A percentile compares a stretch with the other conserved stretches of the same genome.
Conservation (phyloP, 1,140 invertebrate species). For the Chionoecetes opilio region DNA sequence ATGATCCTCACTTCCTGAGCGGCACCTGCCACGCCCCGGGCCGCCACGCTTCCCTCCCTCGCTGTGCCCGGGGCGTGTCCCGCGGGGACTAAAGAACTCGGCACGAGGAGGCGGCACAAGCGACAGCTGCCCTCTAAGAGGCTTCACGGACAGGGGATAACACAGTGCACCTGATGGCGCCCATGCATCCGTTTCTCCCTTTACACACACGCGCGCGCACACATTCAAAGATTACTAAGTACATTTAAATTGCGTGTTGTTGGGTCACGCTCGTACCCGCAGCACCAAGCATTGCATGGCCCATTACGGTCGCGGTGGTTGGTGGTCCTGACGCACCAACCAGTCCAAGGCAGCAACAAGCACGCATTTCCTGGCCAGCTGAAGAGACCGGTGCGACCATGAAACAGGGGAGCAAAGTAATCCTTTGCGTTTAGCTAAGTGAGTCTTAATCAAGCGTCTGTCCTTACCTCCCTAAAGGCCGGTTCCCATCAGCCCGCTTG, state of each 20-base stretch:
- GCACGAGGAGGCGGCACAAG: neutral
- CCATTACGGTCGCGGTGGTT: too few species aligned
- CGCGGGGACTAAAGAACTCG: neutral
- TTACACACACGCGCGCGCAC: neutral
- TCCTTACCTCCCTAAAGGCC: too few species aligned
- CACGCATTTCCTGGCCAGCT: constrained; percentile 14
- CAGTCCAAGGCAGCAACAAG: neutral
- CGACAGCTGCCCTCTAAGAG: neutral
- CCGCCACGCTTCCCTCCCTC: constrained; percentile 52
- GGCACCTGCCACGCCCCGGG: constrained; percentile 65
- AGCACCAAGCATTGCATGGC: too few species aligned
- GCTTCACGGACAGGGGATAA: neutral
- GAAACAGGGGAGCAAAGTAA: neutral
- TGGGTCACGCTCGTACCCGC: too few species aligned
- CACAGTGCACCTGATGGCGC: neutral
- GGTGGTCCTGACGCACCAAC: neutral
- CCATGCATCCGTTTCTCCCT: neutral
- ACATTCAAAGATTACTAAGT: neutral
- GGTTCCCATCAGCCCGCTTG: too few species aligned
- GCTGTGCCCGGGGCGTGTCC: constrained; percentile 15
- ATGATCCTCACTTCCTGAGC: constrained; percentile 59
- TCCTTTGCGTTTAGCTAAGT: neutral
- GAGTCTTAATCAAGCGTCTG: too few species aligned
- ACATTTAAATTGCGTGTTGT: too few species aligned
- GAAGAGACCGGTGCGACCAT: neutral